Evolutionary conservation across 2,888 invertebrate genomes (phyloP).

Genomic region (Stenchaetothrips biformis): DNA sequence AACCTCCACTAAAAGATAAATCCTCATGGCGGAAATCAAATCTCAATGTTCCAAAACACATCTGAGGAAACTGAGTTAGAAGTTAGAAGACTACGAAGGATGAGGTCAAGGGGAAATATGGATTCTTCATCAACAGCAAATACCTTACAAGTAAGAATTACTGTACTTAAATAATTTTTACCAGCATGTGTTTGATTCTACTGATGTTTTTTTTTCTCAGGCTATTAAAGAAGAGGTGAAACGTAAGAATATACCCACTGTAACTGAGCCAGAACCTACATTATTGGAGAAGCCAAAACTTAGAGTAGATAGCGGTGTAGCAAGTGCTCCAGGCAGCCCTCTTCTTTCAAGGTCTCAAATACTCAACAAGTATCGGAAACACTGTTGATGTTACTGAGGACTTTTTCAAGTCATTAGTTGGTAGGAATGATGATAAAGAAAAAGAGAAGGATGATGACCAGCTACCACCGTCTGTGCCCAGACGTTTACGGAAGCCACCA

Average conservation of each 20-base stretch:
- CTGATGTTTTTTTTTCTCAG: slow-evolving; percentile 36
- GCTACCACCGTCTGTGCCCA: slow-evolving; percentile 42
- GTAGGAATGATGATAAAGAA: slow-evolving; percentile 37
- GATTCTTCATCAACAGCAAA: slow-evolving; percentile 43
- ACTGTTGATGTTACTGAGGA: slow-evolving; percentile 35
- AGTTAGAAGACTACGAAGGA: slow-evolving; percentile 52
- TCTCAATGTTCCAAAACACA: slow-evolving; percentile 58
- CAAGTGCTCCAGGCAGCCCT: slow-evolving; percentile 31
- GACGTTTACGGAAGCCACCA: slow-evolving; percentile 35
- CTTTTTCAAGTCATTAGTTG: slow-evolving; percentile 39
- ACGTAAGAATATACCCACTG: slow-evolving; percentile 46
- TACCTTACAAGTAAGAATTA: slow-evolving; percentile 44
- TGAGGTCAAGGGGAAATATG: slow-evolving; percentile 46
- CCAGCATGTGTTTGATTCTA: neutral
- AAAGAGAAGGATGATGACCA: slow-evolving; percentile 46
- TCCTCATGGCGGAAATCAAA: slow-evolving; percentile 71
- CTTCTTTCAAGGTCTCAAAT: slow-evolving; percentile 33
- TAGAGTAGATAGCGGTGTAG: neutral
- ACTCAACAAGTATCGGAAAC: slow-evolving; percentile 37
- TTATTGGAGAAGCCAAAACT: slow-evolving; percentile 7
- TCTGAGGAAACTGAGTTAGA: slow-evolving; percentile 64
- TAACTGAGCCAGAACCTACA: neutral
- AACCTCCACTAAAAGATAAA: slow-evolving; percentile 66
- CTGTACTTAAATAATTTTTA: neutral
- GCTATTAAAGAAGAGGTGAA: slow-evolving; percentile 61